A percentile compares a stretch with the other conserved stretches of the same genome.
Conservation (phyloP, 30 jellyfish, hydroid and myxozoan species). For the Turritopsis dohrnii region DNA sequence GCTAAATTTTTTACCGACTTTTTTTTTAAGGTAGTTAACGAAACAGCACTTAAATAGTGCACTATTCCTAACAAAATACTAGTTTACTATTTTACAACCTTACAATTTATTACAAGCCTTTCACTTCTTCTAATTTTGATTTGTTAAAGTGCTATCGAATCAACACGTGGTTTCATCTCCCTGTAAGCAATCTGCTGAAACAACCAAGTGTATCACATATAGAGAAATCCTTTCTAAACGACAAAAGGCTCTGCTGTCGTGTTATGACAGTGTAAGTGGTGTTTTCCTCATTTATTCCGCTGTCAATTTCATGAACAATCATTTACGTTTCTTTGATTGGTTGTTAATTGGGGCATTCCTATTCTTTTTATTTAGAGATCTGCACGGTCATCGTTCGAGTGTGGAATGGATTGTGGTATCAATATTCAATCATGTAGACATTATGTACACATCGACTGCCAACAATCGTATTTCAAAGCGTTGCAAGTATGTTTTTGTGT, state of each 20-base stretch:
- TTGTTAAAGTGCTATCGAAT: not conserved
- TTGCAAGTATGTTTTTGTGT: constrained; percentile 47
- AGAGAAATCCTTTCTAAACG: constrained; percentile 30
- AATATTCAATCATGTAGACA: constrained; percentile 85
- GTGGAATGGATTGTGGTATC: constrained; percentile 72
- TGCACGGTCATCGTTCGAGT: constrained; percentile 33
- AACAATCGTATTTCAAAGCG: constrained; percentile 65
- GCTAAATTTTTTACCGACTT: no score
- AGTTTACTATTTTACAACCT: no score
- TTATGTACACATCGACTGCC: constrained; percentile 75
- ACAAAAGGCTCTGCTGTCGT: constrained; percentile 21
- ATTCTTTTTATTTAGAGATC: constrained; percentile 5
- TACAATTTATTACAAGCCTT: no score
- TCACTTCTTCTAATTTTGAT: no score
- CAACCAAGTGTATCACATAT: not conserved
- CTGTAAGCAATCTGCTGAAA: not conserved
- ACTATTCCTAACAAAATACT: no score
- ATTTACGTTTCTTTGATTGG: no score
- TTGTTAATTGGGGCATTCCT: not conserved
- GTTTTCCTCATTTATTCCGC: not conserved
- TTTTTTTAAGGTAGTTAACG: no score
- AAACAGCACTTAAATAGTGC: no score
- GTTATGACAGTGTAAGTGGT: constrained; percentile 41
- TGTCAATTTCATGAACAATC: not conserved
- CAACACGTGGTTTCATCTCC: not conserved